A percentile compares a stretch with the other conserved stretches of the same genome.
These are phyloP conservation scores for Ryuthela nishihirai DNA, from an alignment of 2,888 invertebrate species.

Conservation along the genomic window DNA sequence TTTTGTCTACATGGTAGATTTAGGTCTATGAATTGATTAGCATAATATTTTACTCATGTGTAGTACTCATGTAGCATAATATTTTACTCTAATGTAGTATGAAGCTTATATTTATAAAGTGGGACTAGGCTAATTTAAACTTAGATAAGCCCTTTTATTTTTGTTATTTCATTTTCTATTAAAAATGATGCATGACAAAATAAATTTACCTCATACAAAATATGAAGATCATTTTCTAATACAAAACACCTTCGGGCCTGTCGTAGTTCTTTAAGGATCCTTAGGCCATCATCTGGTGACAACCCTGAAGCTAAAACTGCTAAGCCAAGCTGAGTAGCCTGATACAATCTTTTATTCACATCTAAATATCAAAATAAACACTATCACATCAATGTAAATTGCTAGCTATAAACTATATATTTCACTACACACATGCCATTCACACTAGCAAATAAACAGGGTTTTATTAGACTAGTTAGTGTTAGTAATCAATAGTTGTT, in stretches of 20 bases:
- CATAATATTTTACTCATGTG: too few relatives aligned
- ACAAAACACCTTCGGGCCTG: slow-evolving; percentile 86
- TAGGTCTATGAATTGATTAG: too few relatives aligned
- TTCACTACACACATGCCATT: too few relatives aligned
- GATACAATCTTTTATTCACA: slow-evolving; percentile 3
- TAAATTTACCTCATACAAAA: slow-evolving; percentile 90
- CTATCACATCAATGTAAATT: not conserved
- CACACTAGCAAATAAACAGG: not conserved
- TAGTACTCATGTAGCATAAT: too few relatives aligned
- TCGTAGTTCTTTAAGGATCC: slow-evolving; percentile 82
- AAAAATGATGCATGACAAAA: too few relatives aligned
- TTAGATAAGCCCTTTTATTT: too few relatives aligned
- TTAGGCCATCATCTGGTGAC: slow-evolving; percentile 88
- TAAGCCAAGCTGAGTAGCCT: slow-evolving; percentile 76
- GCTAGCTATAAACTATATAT: too few relatives aligned
- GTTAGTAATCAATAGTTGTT: not conserved
- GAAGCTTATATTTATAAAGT: too few relatives aligned
- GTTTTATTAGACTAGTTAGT: not conserved
- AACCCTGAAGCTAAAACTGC: slow-evolving; percentile 90
- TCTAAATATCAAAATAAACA: not conserved
- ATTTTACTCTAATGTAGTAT: too few relatives aligned
- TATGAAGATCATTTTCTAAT: slow-evolving; percentile 88
- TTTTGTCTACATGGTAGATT: too few relatives aligned
- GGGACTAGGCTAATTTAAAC: too few relatives aligned
- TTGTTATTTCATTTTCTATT: too few relatives aligned